A percentile compares a stretch with the other conserved stretches of the same genome.
phyloP scores from a whole-genome alignment of 2,113 vertebrate genomes.

The Haplochromis vanheusdeni region DNA sequence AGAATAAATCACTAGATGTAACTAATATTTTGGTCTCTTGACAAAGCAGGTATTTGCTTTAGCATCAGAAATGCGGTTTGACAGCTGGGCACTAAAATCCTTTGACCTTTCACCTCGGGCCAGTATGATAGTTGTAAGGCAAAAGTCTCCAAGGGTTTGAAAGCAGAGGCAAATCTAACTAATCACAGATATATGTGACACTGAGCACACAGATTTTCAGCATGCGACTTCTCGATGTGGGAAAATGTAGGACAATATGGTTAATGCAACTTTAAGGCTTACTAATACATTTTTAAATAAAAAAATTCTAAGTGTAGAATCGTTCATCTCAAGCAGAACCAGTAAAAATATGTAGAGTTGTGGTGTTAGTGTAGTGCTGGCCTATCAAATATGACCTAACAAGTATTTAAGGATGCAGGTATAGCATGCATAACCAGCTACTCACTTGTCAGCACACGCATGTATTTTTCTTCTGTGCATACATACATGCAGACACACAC shows the following conservation, averaged over 20 bases:
- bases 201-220: background rate
- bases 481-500: background rate
- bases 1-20: background rate
- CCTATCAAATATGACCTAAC: background rate
- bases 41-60: background rate
- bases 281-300: background rate
- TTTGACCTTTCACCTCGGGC: conserved; percentile 7
- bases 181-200: background rate
- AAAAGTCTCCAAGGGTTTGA: conserved; percentile 8
- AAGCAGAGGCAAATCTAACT: background rate
- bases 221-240: background rate
- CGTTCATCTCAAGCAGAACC: background rate
- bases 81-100: background rate
- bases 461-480: background rate
- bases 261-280: background rate
- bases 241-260: background rate
- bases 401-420: background rate
- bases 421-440: background rate
- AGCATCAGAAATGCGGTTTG: background rate
- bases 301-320: too few relatives aligned
- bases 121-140: background rate
- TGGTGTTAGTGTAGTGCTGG: background rate
- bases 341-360: background rate
- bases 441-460: background rate
- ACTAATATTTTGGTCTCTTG: background rate